A percentile compares a stretch with the other conserved stretches of the same genome.
These are phyloP conservation scores for Hyalella azteca DNA, from an alignment of 2,888 invertebrate genomes.

Conservation along the genomic window DNA sequence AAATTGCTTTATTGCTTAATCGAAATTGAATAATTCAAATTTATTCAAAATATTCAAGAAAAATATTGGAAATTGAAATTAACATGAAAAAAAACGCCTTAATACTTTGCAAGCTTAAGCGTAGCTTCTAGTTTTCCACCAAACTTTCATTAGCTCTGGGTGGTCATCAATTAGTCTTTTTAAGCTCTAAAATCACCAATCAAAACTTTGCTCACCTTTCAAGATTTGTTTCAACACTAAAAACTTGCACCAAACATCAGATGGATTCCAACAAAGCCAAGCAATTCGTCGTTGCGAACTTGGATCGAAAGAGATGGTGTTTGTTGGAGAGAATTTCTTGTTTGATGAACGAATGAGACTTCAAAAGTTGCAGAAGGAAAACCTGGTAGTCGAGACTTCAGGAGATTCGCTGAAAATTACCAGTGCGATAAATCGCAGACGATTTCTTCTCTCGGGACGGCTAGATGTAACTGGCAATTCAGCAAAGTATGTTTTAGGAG, in stretches of 20 bases:
- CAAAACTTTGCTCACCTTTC: conserved; percentile 5
- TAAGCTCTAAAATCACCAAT: conserved; percentile 1
- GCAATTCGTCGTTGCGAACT: not conserved
- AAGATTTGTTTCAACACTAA: conserved; percentile 17
- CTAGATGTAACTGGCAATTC: no score
- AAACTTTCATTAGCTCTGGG: no score
- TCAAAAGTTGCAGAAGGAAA: not conserved
- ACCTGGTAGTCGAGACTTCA: not conserved
- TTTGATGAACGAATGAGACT: not conserved
- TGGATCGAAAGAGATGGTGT: conserved; percentile 11
- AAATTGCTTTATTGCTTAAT: no score
- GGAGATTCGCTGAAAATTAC: conserved; percentile 9
- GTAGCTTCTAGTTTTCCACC: no score
- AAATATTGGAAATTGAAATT: no score
- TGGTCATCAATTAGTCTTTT: not conserved
- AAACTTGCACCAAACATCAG: not conserved
- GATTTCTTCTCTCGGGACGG: not conserved
- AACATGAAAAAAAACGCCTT: no score
- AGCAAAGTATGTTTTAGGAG: no score
- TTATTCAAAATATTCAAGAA: no score
- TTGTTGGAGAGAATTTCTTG: not conserved
- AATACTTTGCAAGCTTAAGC: no score
- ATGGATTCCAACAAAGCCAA: conserved; percentile 7
- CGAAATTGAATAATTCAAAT: no score
- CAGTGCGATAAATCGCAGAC: conserved; percentile 6